A percentile compares a stretch with the other conserved stretches of the same genome.
Evolutionary conservation across 2,888 invertebrate species (phyloP).

Genomic region (Dasysyrphus albostriatus): DNA sequence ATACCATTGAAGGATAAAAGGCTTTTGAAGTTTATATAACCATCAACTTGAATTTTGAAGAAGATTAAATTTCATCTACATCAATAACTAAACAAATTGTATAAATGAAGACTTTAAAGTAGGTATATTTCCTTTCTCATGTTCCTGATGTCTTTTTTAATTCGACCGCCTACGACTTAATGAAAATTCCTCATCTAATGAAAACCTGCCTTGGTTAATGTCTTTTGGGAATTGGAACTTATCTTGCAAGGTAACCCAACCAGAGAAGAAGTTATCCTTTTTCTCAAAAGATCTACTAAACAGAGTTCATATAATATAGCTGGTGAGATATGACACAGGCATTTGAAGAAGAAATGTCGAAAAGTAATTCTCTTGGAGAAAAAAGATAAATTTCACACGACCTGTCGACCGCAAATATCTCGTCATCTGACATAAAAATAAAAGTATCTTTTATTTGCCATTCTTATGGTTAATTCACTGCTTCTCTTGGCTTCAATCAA

Average conservation of each 20-base stretch:
- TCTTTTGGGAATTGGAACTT: conserved; percentile 12
- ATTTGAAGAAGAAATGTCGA: conserved; percentile 40
- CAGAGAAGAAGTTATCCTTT: background rate
- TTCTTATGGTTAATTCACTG: conserved; percentile 3
- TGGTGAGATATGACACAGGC: background rate
- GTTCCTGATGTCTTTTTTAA: background rate
- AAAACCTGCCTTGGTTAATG: background rate
- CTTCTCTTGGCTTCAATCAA: conserved; percentile 18
- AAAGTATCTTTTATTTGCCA: conserved; percentile 30
- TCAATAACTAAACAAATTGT: background rate
- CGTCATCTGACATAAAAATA: conserved; percentile 50
- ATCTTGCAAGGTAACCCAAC: background rate
- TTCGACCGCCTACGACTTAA: background rate
- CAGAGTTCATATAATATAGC: background rate
- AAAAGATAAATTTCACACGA: conserved; percentile 70
- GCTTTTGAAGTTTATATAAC: conserved; percentile 19
- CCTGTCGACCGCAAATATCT: conserved; percentile 74
- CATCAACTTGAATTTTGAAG: conserved; percentile 8
- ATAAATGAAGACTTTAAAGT: background rate
- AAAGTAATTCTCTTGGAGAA: conserved; percentile 42
- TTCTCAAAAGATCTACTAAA: background rate
- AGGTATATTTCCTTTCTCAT: background rate
- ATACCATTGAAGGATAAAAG: conserved; percentile 29
- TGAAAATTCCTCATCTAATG: background rate
- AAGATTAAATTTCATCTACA: background rate